Conservation (phyloP, 1,140 invertebrate species). For the Drosophila nikananu region DNA sequence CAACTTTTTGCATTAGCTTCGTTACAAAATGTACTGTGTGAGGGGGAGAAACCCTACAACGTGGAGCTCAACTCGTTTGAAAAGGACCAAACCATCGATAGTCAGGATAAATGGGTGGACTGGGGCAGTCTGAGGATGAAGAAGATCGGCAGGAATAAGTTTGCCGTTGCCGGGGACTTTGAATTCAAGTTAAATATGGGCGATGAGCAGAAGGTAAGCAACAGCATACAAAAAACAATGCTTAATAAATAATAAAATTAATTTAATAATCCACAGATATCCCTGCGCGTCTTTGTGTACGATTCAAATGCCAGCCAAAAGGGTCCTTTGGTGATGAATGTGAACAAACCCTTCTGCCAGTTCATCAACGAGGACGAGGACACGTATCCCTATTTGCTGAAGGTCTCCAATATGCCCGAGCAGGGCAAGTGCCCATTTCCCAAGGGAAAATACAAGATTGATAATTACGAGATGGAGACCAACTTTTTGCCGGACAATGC, state of each 20-base stretch:
- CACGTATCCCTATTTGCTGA: slow-evolving; percentile 62
- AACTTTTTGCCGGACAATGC: slow-evolving; percentile 65
- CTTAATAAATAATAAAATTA: neutral
- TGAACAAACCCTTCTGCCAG: slow-evolving; percentile 69
- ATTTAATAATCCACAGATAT: slow-evolving; percentile 14
- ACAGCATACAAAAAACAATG: neutral
- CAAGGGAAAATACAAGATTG: slow-evolving; percentile 62
- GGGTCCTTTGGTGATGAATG: slow-evolving; percentile 62
- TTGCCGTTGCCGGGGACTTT: slow-evolving; percentile 55
- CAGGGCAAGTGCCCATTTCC: slow-evolving; percentile 62
- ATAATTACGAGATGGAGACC: slow-evolving; percentile 71
- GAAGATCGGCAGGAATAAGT: slow-evolving; percentile 62
- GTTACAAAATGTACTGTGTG: neutral
- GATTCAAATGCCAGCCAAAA: slow-evolving; percentile 36
- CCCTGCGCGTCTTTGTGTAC: slow-evolving; percentile 55
- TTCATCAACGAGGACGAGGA: slow-evolving; percentile 69
- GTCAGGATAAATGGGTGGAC: slow-evolving; percentile 64
- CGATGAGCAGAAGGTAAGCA: slow-evolving; percentile 57
- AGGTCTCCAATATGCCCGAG: slow-evolving; percentile 59
- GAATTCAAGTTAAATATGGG: slow-evolving; percentile 66
- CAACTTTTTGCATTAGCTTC: slow-evolving; percentile 20
- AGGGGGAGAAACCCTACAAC: slow-evolving; percentile 53
- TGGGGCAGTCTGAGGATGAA: slow-evolving; percentile 69
- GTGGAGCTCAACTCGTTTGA: slow-evolving; percentile 66
- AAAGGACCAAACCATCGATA: slow-evolving; percentile 21